Conservation (phyloP, 2,888 invertebrate species). For the Agrotis puta region DNA sequence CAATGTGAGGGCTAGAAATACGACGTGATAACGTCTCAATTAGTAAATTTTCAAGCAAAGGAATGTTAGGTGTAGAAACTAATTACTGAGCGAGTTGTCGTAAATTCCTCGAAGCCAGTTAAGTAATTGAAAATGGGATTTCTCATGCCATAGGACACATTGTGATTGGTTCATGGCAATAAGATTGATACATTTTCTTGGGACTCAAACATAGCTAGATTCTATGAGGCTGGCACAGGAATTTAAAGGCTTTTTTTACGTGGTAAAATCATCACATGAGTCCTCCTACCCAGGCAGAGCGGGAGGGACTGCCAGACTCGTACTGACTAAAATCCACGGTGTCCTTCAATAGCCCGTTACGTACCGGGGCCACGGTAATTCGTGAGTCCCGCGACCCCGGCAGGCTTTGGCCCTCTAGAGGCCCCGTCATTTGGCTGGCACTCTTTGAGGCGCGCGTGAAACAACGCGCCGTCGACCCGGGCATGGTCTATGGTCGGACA, state of each 20-base stretch:
- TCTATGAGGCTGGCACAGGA: not conserved
- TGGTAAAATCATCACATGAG: no score
- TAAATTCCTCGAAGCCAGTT: not conserved
- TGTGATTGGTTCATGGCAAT: not conserved
- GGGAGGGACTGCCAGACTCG: no score
- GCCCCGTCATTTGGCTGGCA: no score
- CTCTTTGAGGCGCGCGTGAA: no score
- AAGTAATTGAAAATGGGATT: not conserved
- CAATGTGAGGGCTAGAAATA: slow-evolving; percentile 49
- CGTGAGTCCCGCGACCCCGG: no score
- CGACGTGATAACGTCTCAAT: slow-evolving; percentile 15
- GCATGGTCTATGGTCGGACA: no score
- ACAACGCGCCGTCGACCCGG: no score
- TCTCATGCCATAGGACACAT: not conserved
- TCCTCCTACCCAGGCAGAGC: no score
- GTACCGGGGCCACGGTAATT: no score
- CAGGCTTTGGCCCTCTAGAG: no score
- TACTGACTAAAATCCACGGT: no score
- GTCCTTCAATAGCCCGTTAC: no score
- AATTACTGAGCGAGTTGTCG: not conserved
- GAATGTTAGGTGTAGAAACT: slow-evolving; percentile 9
- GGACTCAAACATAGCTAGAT: not conserved
- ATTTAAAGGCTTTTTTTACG: not conserved
- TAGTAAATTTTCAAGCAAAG: not conserved
- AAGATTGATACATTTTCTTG: not conserved